Evolutionary conservation across 2,888 invertebrate species (phyloP), one percentile per base, ranked within the genome.

Genomic region (Ypsolopha scabrella): DNA sequence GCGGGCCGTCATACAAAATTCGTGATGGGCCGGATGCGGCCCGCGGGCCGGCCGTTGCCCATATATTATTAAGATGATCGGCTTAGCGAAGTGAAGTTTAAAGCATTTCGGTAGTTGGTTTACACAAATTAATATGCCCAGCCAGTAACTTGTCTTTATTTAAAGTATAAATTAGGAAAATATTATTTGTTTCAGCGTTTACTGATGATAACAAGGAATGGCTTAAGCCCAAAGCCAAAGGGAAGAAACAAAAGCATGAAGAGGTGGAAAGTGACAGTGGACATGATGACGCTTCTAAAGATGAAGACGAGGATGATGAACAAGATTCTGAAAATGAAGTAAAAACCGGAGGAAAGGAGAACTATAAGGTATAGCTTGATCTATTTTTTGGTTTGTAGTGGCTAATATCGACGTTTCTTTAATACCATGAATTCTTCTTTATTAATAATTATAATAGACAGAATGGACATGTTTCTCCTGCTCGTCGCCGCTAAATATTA

Each of bases 121-220:
- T 24, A 24, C 2, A 24, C 24, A 24, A 24, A 24, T 24, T 24
- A 24, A 24, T 24, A 24, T 24, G 24, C 4, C 24, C 24, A 24
- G 24, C 24, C 24, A 24, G 24, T 24, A 24, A 24, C 24, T 24
- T 3, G 24, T 24, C 2, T 24, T 43, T 41, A 34, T 34, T 50
- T 33, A 46, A 1, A 44, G 8, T 33, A 35, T 13, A 51, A 14
- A 13, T 36, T 36, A n/a, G 7, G 14, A 4, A 7, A 13, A 43
- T 13, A 24, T 33, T 34, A 10, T 43, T 39, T 39, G n/a, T 48
- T 37, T 35, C 70, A 75, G 91, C 90, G 37, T 92, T 90, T 60
- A 89, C 90, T 43, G 93, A 93, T 82, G 91, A 93, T 11, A 93
- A 93, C 63, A 88, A 89, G 52, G 79, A 83, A 35, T 93, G 93